Base-by-base conservation (phyloP, 2,797 vertebrate genomes). In the Clarias platycephalus region DNA sequence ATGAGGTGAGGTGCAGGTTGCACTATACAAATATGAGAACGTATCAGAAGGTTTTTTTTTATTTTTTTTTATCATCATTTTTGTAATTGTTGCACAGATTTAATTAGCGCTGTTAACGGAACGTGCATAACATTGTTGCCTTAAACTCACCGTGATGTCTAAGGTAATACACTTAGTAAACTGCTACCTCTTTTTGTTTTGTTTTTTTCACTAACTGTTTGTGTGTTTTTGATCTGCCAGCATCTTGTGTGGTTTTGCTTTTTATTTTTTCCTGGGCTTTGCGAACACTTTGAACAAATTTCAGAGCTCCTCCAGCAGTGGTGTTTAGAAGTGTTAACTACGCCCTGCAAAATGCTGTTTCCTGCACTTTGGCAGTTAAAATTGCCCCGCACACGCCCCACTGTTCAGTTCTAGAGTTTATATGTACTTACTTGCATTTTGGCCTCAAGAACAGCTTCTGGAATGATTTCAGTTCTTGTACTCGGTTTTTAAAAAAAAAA, bases 1-100 rank as follows among this genome's bases (percentile, higher is more conserved):
- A 98, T 68, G 98, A 99, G 97, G 98, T 99, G 95, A 95, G 95
- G 8, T 58, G 26, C 80, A 75, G 10, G 15, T 64, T 37, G 66
- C 53, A 58, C 55, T 37, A 16, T n/a, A 12, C 75, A 58, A 22
- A 1, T 13, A 57, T 72, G 70, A 53, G 15, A 58, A 22, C 13
- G 13, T n/a, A 6, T 7, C 49, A 57, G 26, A 28, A 24, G 8
- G 26, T 9, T 7, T 10, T 55, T 28, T n/a, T 1, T 44, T 6
- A 34, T 34, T 37, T 37, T 5, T 5, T 63, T n/a, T 63, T 18
- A 20, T 68, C 20, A 22, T 20, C 1, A 60, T 20, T 74, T 5
- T 26, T 64, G 44, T 63, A 18, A 53, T 53, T 53, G 2, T 49
- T 49, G 37, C 37, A 44, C 37, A 53, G 78, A 49, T 66, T 80